Conservation (phyloP, 2,113 vertebrate genomes). For the Pimephales promelas region DNA sequence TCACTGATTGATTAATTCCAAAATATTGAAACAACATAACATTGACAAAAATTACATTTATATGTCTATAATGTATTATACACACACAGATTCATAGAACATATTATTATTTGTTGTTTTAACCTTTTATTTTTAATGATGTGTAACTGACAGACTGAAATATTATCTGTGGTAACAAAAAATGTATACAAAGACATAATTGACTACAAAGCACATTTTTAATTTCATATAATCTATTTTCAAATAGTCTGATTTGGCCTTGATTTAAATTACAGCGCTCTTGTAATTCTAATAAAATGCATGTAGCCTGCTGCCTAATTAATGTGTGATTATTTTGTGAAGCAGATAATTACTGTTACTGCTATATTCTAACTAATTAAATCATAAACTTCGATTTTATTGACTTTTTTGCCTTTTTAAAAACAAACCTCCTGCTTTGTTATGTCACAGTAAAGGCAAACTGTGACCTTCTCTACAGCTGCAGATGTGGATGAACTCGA, state of each 20-base stretch:
- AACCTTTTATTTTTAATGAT: too few species aligned
- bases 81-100: too few species aligned
- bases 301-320: not conserved
- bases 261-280: not conserved
- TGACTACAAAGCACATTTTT: not conserved
- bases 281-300: not conserved
- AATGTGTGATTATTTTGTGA: not conserved
- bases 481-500: constrained; percentile 23
- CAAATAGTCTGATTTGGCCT: not conserved
- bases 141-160: too few species aligned
- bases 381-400: not conserved
- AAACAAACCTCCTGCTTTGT: not conserved
- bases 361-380: not conserved
- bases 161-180: too few species aligned
- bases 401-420: not conserved
- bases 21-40: too few species aligned
- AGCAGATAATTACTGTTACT: not conserved
- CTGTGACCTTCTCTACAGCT: constrained; percentile 17
- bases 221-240: not conserved
- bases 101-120: too few species aligned
- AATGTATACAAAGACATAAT: not conserved
- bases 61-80: too few species aligned
- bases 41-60: too few species aligned
- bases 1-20: too few species aligned
- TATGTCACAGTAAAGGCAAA: constrained; percentile 5